These are phyloP conservation scores for Tiaroga cobitis DNA, from an alignment of 2,797 vertebrate genomes.

Conservation along the genomic window DNA sequence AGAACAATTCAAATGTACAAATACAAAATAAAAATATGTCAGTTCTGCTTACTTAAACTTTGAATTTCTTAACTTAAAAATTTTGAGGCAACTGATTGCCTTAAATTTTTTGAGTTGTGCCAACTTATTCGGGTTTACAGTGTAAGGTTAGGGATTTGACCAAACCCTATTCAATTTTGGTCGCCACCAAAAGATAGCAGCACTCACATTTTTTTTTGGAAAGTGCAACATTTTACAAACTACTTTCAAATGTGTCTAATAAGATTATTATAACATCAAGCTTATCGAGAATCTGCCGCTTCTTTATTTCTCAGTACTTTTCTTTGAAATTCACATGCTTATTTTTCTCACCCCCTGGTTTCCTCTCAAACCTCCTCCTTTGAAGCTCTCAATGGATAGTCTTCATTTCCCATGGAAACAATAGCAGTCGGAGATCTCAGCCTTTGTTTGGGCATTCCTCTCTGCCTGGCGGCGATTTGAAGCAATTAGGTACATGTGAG, in stretches of 20 bases:
- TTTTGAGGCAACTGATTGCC: too few relatives aligned
- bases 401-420: slow-evolving; percentile 46
- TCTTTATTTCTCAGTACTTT: slow-evolving; percentile 36
- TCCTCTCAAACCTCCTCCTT: slow-evolving; percentile 7
- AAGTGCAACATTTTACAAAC: neutral
- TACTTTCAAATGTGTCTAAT: neutral
- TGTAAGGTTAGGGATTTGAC: neutral
- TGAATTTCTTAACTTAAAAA: too few relatives aligned
- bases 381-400: slow-evolving; percentile 42
- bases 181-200: neutral
- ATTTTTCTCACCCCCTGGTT: slow-evolving; percentile 28
- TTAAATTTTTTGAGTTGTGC: too few relatives aligned
- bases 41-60: too few relatives aligned
- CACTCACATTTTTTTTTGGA: neutral
- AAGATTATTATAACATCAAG: neutral
- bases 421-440: slow-evolving; percentile 44
- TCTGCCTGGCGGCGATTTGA: slow-evolving; percentile 60
- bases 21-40: too few relatives aligned
- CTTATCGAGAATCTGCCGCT: neutral
- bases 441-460: slow-evolving; percentile 58
- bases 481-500: slow-evolving; percentile 74
- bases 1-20: too few relatives aligned
- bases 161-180: neutral
- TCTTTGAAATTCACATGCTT: slow-evolving; percentile 32
- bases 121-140: too few relatives aligned